Conservation (phyloP, 2,888 invertebrate genomes). For the Stenichneumon culpator region DNA sequence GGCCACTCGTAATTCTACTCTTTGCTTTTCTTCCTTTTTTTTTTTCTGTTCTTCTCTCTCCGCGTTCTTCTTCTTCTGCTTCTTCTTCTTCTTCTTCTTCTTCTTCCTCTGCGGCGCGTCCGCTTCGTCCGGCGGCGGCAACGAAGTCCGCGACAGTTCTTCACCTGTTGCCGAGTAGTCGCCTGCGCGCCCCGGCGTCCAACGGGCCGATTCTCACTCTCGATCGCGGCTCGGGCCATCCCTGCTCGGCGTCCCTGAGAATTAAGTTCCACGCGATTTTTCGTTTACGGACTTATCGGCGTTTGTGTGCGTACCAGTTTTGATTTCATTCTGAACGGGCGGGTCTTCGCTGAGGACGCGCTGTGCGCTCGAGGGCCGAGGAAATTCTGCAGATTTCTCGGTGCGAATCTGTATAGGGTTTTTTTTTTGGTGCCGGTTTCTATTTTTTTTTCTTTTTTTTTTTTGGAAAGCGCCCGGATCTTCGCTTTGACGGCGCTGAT, state of each 20-base stretch:
- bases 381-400: no score
- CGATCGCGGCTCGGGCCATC: constrained; percentile 39
- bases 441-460: no score
- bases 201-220: constrained; percentile 55
- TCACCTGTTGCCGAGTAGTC: constrained; percentile 71
- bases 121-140: constrained; percentile 39
- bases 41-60: constrained; percentile 64
- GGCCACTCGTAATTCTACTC: constrained; percentile 33
- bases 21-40: constrained; percentile 63
- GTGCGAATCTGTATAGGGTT: no score
- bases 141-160: constrained; percentile 67
- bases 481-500: no score
- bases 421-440: no score
- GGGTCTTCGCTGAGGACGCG: no score
- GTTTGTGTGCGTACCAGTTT: no score
- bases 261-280: neutral
- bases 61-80: constrained; percentile 66
- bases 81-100: constrained; percentile 62
- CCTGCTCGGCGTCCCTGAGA: neutral
- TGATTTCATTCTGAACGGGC: no score
- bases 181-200: constrained; percentile 62
- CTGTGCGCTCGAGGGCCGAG: no score
- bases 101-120: constrained; percentile 28
- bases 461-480: no score
- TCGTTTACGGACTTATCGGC: no score